phyloP scores from a whole-genome alignment of 2,797 vertebrate genomes.

The Tokudaia muenninki region DNA sequence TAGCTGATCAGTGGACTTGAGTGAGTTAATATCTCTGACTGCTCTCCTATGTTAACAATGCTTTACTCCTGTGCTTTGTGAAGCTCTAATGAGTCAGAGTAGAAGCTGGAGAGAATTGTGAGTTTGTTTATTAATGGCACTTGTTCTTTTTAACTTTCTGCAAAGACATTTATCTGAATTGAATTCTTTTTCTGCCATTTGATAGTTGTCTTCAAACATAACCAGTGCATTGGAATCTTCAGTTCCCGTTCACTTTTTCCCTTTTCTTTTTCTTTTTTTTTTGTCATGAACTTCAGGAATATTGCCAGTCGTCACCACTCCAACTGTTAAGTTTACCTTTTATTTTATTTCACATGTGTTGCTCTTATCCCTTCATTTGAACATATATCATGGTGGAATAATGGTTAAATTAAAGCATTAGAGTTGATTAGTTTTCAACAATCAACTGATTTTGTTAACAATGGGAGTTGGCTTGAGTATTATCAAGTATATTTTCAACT shows the following conservation, averaged over 20 bases:
- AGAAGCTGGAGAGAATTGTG: background rate
- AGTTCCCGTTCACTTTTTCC: background rate
- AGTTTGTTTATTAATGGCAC: constrained; percentile 41
- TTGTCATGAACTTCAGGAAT: background rate
- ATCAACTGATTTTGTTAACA: background rate
- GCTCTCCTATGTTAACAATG: background rate
- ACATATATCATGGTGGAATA: background rate
- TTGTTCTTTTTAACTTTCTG: constrained; percentile 39
- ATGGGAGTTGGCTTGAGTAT: background rate
- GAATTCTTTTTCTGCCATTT: background rate
- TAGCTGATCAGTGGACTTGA: background rate
- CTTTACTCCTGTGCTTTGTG: background rate
- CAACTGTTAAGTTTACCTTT: background rate
- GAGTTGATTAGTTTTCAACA: background rate
- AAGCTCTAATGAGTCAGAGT: background rate
- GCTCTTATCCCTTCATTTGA: background rate
- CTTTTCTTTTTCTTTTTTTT: background rate
- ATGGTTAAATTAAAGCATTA: background rate
- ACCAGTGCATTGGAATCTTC: background rate
- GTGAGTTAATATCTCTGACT: constrained; percentile 29
- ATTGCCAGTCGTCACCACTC: background rate
- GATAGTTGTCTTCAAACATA: background rate
- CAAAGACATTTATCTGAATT: background rate
- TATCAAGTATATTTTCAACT: background rate
- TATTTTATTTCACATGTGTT: background rate